These are phyloP conservation scores for Bombus breviceps DNA, from an alignment of 1,140 invertebrate genomes.

Conservation along the genomic window DNA sequence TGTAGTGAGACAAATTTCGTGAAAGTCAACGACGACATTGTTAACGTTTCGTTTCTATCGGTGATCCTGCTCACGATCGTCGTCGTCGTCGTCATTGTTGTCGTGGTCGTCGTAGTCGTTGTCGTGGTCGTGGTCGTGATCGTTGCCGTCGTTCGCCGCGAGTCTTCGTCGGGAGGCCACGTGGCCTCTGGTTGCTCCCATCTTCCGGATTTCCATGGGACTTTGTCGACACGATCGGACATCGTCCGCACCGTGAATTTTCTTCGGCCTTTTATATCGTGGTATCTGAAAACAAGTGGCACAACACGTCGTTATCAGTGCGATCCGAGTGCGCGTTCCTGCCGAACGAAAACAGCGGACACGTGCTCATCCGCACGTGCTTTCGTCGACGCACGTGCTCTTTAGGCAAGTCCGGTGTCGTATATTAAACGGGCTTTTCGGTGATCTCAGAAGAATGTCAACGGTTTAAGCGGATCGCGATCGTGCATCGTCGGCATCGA, in stretches of 20 bases:
- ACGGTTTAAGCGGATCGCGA: too few species aligned
- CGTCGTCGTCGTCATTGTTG: background rate
- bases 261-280: background rate
- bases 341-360: constrained; percentile 36
- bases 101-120: background rate
- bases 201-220: constrained; percentile 23
- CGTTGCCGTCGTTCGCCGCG: constrained; percentile 1
- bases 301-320: constrained; percentile 5
- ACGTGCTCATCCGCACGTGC: constrained; percentile 55
- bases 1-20: constrained; percentile 37
- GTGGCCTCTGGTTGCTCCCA: constrained; percentile 28
- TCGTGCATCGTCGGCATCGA: background rate
- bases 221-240: background rate
- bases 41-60: background rate
- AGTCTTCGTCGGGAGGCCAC: constrained; percentile 22
- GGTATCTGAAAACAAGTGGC: background rate
- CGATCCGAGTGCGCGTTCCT: constrained; percentile 7
- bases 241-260: background rate
- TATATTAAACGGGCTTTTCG: background rate
- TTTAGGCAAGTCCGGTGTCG: background rate
- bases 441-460: too few species aligned
- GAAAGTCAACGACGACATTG: constrained; percentile 24
- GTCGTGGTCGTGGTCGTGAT: background rate
- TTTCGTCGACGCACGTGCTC: constrained; percentile 49
- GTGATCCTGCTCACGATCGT: background rate